Evolutionary conservation across 1,140 invertebrate species (phyloP), one percentile per base, ranked within the genome.

Genomic region (Arion vulgaris): DNA sequence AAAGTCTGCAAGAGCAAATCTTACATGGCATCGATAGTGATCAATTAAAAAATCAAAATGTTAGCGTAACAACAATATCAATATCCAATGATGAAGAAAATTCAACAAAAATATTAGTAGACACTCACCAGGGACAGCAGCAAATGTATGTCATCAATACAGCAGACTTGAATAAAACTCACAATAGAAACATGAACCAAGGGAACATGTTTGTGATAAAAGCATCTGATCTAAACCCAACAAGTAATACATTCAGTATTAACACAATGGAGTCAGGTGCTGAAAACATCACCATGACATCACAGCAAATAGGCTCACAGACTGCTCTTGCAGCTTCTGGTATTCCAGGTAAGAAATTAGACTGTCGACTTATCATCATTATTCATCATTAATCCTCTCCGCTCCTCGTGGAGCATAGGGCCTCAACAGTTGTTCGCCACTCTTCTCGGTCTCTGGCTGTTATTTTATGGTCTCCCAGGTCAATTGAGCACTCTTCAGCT

Each of bases 41-140:
- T 7, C n/a, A 66, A 19, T 53, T 66, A 26, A 49, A 39, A 66
- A 38, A 79, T 69, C 62, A 80, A 45, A 57, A 57, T 36, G 2
- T 81, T 36, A 81, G 34, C 74, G 69, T 81, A n/a, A 81, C 80
- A 57, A 81, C 80, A 2, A 81, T 81, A 36, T 81, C 80, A 68
- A 81, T 81, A 32, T 81, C 71, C 0, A 81, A 81, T 39, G 71
- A 81, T 73, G 80, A 81, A 19, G 51, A 81, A 53, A 51, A 73
- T 32, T 68, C 80, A 26, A 81, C 71, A 36, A 81, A 81, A 81
- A 81, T 81, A 28, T 26, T 81, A 39, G 80, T 81, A 19, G 41
- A 81, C 36, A 81, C 28, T 38, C 41, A 81, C 19, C 19, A 57
- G 41, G 80, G 80, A 5, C 80, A 81, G 34, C 68, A 72, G 28